A percentile compares a stretch with the other conserved stretches of the same genome.
phyloP scores from a whole-genome alignment of 2,888 invertebrate species.

The Ernsta delagoae region DNA sequence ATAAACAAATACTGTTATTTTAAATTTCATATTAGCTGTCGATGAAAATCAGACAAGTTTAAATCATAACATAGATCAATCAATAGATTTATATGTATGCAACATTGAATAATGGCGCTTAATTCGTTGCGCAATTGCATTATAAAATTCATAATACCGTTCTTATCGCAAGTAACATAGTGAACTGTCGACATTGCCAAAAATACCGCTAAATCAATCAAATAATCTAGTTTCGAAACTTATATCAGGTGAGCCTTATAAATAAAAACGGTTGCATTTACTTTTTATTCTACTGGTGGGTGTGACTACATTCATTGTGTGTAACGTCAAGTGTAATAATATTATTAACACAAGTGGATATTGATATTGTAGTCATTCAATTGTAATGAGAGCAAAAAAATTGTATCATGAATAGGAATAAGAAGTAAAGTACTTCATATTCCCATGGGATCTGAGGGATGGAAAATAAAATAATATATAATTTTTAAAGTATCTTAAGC shows the following conservation, averaged over 20 bases:
- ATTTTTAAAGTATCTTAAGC: no score
- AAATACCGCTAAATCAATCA: constrained; percentile 33
- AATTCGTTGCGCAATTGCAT: constrained; percentile 24
- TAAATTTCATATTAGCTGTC: background rate
- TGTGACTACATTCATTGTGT: constrained; percentile 23
- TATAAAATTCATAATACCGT: constrained; percentile 22
- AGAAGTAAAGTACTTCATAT: no score
- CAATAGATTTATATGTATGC: constrained; percentile 1
- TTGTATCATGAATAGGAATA: no score
- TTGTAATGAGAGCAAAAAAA: no score
- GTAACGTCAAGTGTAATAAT: no score
- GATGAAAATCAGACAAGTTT: background rate
- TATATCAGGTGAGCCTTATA: constrained; percentile 24
- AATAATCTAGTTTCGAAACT: constrained; percentile 24
- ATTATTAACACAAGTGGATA: no score
- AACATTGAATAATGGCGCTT: background rate
- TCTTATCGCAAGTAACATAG: constrained; percentile 24
- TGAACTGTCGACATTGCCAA: constrained; percentile 32
- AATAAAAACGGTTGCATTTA: constrained; percentile 19
- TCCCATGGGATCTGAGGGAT: no score
- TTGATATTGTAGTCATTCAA: no score
- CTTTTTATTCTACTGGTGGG: constrained; percentile 9
- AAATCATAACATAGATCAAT: constrained; percentile 4
- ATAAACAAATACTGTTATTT: no score
- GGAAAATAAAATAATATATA: no score